A percentile compares a stretch with the other conserved stretches of the same genome.
phyloP scores from a whole-genome alignment of 2,797 vertebrate genomes.

The Lagocephalus sceleratus region DNA sequence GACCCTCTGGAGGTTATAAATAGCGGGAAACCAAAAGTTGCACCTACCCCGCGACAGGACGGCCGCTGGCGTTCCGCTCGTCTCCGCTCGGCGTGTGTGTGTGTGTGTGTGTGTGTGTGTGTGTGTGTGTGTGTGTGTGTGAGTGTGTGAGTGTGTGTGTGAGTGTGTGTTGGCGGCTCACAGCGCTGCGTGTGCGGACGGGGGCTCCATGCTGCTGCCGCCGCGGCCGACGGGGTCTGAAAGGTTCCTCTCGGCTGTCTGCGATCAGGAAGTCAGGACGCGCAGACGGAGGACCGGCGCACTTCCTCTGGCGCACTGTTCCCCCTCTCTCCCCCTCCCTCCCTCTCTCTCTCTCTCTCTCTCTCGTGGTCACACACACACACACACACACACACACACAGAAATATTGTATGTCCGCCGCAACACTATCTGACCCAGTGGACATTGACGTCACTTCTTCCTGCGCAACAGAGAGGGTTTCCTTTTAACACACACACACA shows the following conservation, averaged over 20 bases:
- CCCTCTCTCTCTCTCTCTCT: no score
- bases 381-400: constrained; percentile 57
- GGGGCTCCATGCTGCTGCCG: constrained; percentile 86
- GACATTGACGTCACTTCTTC: no score
- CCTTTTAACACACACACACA: not conserved
- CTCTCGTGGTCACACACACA: constrained; percentile 24
- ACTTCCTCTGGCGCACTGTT: constrained; percentile 98
- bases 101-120: constrained; percentile 67
- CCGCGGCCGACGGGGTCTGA: constrained; percentile 78
- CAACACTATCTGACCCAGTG: no score
- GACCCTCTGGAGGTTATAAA: constrained; percentile 35
- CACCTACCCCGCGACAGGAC: constrained; percentile 81
- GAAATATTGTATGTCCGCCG: not conserved
- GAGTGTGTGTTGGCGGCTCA: constrained; percentile 71
- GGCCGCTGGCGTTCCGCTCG: constrained; percentile 57
- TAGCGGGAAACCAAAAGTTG: constrained; percentile 35
- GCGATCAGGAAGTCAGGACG: constrained; percentile 97
- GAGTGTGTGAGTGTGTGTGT: constrained; percentile 64
- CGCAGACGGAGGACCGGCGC: constrained; percentile 97
- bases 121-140: constrained; percentile 56
- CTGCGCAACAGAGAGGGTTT: constrained; percentile 7
- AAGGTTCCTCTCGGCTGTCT: constrained; percentile 76
- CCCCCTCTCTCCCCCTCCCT: constrained; percentile 61
- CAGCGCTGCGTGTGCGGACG: constrained; percentile 77
- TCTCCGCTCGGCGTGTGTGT: constrained; percentile 54